These are phyloP conservation scores for Alcis repandata DNA, from an alignment of 2,888 invertebrate species.

Conservation along the genomic window DNA sequence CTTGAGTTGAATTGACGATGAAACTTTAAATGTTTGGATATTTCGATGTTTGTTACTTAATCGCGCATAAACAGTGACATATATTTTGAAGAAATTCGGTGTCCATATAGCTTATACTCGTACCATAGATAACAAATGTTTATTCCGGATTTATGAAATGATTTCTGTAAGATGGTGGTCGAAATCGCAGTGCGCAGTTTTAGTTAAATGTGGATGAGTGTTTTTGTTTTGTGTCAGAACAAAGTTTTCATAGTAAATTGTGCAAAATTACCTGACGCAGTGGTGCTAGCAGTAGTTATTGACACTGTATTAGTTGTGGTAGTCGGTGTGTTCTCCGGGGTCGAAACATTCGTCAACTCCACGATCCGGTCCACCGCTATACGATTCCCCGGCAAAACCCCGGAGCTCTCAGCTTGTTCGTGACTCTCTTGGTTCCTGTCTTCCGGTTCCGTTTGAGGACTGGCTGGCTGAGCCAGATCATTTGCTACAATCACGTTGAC, in stretches of 20 bases:
- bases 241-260: background rate
- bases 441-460: conserved; percentile 67
- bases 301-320: conserved; percentile 66
- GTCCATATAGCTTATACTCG: too few species aligned
- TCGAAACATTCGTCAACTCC: conserved; percentile 70
- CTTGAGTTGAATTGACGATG: too few species aligned
- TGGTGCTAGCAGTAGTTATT: conserved; percentile 71
- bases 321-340: conserved; percentile 57
- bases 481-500: conserved; percentile 83
- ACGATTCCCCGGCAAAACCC: conserved; percentile 66
- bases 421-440: conserved; percentile 41
- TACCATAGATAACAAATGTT: too few species aligned
- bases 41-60: too few species aligned
- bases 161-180: too few species aligned
- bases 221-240: background rate
- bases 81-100: too few species aligned
- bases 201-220: too few species aligned
- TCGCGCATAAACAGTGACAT: too few species aligned
- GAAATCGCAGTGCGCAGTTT: too few species aligned
- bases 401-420: conserved; percentile 64
- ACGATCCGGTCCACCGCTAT: conserved; percentile 78
- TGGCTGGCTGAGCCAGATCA: conserved; percentile 67
- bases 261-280: conserved; percentile 76
- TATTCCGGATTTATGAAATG: too few species aligned
- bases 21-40: too few species aligned